Conservation (phyloP, 2,888 invertebrate genomes). For the Drosophila merina region DNA sequence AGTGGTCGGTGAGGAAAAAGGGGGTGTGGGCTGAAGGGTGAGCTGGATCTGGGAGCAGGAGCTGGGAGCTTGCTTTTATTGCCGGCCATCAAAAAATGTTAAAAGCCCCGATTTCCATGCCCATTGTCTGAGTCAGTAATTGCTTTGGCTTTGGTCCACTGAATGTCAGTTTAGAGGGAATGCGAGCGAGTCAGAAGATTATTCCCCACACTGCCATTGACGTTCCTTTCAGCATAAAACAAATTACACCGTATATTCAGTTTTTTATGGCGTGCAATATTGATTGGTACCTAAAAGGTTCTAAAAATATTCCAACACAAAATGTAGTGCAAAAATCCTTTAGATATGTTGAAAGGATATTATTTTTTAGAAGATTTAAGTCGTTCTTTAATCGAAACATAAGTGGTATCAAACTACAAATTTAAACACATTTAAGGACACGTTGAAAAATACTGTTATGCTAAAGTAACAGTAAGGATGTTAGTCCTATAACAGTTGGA, state of each 20-base stretch:
- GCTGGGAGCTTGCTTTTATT: slow-evolving; percentile 54
- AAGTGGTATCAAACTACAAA: not conserved
- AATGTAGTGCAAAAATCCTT: not conserved
- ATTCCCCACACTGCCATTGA: not conserved
- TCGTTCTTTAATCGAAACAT: not conserved
- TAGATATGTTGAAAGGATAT: not conserved
- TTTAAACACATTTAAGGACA: not conserved
- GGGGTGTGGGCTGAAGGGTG: slow-evolving; percentile 1
- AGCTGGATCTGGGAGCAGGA: not conserved
- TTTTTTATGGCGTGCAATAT: not conserved
- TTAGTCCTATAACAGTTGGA: not conserved
- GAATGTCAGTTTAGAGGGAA: slow-evolving; percentile 29
- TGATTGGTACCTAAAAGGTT: not conserved
- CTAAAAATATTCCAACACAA: not conserved
- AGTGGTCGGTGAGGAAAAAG: not conserved
- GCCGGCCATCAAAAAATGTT: slow-evolving; percentile 66
- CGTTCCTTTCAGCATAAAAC: slow-evolving; percentile 15
- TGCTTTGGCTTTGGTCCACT: slow-evolving; percentile 51
- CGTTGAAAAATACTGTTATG: not conserved
- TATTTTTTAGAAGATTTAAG: not conserved
- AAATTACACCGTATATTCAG: slow-evolving; percentile 12
- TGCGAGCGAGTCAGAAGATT: slow-evolving; percentile 8
- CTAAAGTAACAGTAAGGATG: not conserved
- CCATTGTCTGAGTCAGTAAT: slow-evolving; percentile 65
- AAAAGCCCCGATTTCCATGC: slow-evolving; percentile 58